Percentiles rank a stretch among this genome's conserved stretches.
Conservation (phyloP, 2,888 invertebrate species). For the Matsumyia berberina region DNA sequence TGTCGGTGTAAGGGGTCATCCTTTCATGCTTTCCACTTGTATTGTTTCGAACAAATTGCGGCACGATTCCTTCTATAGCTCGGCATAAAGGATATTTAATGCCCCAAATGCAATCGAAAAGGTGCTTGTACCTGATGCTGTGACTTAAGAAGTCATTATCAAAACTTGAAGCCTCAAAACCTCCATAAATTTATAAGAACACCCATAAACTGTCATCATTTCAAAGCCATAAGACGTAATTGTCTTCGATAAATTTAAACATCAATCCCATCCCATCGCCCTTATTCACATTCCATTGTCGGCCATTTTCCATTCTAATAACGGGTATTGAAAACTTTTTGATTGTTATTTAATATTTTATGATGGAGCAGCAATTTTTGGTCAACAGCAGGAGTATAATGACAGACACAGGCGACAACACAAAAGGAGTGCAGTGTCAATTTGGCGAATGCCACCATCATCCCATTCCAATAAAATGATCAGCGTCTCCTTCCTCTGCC, state of each 20-base stretch:
- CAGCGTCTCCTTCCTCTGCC: neutral
- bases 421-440: slow-evolving; percentile 38
- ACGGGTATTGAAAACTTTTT: slow-evolving; percentile 60
- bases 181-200: slow-evolving; percentile 36
- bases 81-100: neutral
- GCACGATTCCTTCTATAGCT: too few relatives aligned
- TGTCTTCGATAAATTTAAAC: slow-evolving; percentile 13
- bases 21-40: too few relatives aligned
- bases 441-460: slow-evolving; percentile 25
- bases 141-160: slow-evolving; percentile 25
- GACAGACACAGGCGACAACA: slow-evolving; percentile 14
- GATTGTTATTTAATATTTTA: slow-evolving; percentile 68
- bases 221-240: neutral
- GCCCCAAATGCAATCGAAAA: neutral
- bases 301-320: slow-evolving; percentile 54
- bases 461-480: slow-evolving; percentile 28
- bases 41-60: too few relatives aligned
- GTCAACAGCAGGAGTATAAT: slow-evolving; percentile 18
- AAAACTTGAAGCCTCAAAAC: slow-evolving; percentile 7
- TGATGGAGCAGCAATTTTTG: slow-evolving; percentile 35
- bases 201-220: slow-evolving; percentile 26
- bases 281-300: slow-evolving; percentile 39
- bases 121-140: neutral
- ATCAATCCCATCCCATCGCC: neutral
- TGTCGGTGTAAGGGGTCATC: too few relatives aligned